Conservation (phyloP, 2,113 vertebrate genomes). For the Engystomops pustulosus region DNA sequence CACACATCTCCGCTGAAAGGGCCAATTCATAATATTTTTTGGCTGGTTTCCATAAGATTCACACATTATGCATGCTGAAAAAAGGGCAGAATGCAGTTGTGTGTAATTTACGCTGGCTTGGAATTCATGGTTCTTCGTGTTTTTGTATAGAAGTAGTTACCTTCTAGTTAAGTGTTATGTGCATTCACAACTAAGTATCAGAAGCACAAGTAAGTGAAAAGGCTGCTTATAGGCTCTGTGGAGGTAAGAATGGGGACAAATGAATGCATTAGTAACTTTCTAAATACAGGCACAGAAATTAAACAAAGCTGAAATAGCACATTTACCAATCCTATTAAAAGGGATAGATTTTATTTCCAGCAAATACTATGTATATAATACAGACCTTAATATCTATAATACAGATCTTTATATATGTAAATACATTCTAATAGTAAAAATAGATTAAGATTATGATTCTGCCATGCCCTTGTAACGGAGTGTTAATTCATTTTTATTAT, state of each 20-base stretch:
- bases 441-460: too few species aligned
- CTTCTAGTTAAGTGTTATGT: conserved; percentile 59
- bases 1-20: conserved; percentile 44
- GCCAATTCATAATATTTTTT: conserved; percentile 60
- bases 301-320: conserved; percentile 5
- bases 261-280: conserved; percentile 38
- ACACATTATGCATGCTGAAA: conserved; percentile 57
- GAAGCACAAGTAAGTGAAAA: conserved; percentile 37
- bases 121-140: conserved; percentile 51
- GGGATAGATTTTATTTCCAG: too few species aligned
- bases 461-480: too few species aligned
- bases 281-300: conserved; percentile 26
- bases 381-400: too few species aligned
- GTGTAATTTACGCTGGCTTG: conserved; percentile 47
- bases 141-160: conserved; percentile 55
- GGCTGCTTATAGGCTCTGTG: conserved; percentile 15
- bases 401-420: too few species aligned
- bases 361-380: too few species aligned
- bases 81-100: conserved; percentile 47
- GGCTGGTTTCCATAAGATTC: background rate
- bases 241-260: conserved; percentile 42
- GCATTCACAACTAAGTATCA: conserved; percentile 45
- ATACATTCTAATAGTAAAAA: too few species aligned
- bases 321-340: background rate
- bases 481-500: too few species aligned